Evolutionary conservation across 2,797 vertebrate genomes (phyloP).

Genomic region (Mionectes olivaceus): DNA sequence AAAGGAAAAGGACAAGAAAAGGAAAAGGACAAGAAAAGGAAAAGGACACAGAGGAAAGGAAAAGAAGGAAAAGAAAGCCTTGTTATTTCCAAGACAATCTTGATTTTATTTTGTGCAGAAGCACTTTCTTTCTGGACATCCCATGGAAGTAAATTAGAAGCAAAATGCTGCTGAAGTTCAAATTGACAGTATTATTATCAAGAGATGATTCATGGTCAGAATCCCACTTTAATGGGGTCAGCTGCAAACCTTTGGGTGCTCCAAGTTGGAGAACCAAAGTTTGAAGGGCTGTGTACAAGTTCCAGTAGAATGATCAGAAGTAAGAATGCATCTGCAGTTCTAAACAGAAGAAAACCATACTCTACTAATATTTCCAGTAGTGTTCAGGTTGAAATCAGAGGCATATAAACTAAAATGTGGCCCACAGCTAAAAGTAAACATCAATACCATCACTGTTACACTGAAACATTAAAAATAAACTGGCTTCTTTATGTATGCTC

Average conservation of each 20-base stretch:
- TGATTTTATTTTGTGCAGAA: not conserved
- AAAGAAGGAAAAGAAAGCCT: not conserved
- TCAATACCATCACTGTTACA: not conserved
- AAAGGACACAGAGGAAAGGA: not conserved
- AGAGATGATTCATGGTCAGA: not conserved
- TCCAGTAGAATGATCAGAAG: not conserved
- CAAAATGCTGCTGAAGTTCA: not conserved
- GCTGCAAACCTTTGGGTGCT: not conserved
- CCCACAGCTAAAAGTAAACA: not conserved
- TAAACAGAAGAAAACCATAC: not conserved
- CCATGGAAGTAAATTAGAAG: not conserved
- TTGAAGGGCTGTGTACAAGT: not conserved
- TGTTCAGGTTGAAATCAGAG: not conserved
- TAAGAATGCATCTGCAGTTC: not conserved
- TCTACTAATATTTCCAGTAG: not conserved
- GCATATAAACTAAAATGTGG: not conserved
- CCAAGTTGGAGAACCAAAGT: not conserved
- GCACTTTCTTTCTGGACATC: not conserved
- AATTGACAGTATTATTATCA: not conserved
- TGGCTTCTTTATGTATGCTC: not conserved
- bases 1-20: not conserved
- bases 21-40: not conserved
- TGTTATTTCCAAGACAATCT: not conserved
- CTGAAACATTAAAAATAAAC: not conserved
- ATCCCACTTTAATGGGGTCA: not conserved